Evolutionary conservation across 64 coral and sea anemone species (phyloP).

Genomic region (Cladopsammia gracilis): DNA sequence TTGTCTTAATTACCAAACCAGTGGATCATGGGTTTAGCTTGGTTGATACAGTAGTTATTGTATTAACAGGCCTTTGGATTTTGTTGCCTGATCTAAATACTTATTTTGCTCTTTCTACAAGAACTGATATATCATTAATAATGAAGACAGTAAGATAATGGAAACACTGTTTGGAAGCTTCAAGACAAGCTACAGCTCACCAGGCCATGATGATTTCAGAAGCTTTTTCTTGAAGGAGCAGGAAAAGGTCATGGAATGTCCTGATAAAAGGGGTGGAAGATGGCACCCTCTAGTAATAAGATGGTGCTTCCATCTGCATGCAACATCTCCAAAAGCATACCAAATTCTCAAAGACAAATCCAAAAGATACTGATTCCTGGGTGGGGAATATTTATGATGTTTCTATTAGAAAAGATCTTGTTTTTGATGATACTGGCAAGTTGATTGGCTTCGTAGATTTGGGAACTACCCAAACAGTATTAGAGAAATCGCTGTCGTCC

Average conservation of each 20-base stretch:
- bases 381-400: conserved; percentile 46
- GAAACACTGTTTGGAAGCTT: background rate
- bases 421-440: conserved; percentile 44
- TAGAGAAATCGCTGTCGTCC: conserved; percentile 14
- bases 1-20: no score
- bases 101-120: no score
- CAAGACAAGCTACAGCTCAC: background rate
- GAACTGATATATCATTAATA: no score
- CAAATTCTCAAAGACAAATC: conserved; percentile 38
- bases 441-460: conserved; percentile 52
- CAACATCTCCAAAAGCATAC: conserved; percentile 45
- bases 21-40: no score
- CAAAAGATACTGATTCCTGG: background rate
- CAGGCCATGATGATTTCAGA: conserved; percentile 29
- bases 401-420: no score
- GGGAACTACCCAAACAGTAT: conserved; percentile 36
- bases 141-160: background rate
- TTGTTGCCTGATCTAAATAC: no score
- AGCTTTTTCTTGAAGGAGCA: conserved; percentile 26
- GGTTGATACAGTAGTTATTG: no score
- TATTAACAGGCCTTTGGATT: no score
- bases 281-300: conserved; percentile 52
- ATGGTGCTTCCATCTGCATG: conserved; percentile 60
- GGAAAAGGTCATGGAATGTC: background rate
- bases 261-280: conserved; percentile 32